These are phyloP conservation scores for Alexandromys fortis DNA, from an alignment of 2,113 vertebrate genomes.

Conservation along the genomic window DNA sequence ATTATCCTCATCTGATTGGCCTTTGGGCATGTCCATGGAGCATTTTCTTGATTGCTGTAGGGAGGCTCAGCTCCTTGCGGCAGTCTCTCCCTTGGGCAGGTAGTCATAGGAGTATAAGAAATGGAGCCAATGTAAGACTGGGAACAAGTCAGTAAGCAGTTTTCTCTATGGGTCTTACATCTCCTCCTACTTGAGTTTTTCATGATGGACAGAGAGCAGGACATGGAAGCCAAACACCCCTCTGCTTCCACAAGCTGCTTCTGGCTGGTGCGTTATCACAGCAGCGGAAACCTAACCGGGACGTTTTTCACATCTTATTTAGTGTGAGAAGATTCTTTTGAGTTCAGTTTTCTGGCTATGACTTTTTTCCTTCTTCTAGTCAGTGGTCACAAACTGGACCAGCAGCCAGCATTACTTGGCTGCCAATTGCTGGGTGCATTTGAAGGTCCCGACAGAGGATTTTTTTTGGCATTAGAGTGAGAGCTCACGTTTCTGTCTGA, in stretches of 20 bases:
- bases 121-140: background rate
- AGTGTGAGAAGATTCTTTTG: conserved; percentile 19
- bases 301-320: background rate
- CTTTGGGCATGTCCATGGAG: too few relatives aligned
- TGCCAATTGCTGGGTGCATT: background rate
- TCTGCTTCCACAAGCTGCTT: background rate
- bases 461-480: background rate
- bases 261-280: background rate
- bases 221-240: background rate
- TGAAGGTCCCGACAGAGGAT: conserved; percentile 31
- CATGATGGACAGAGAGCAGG: background rate
- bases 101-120: background rate
- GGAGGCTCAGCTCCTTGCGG: background rate
- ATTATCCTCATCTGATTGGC: background rate
- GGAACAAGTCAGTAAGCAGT: background rate
- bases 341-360: background rate
- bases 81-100: background rate
- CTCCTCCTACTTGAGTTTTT: background rate
- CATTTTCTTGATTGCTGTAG: background rate
- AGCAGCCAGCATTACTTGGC: background rate
- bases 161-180: background rate
- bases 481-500: background rate
- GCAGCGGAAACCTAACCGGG: background rate
- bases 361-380: conserved; percentile 13
- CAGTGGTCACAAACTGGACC: conserved; percentile 16